Conservation (phyloP, 2,888 invertebrate species). For the Acrobasis suavella region DNA sequence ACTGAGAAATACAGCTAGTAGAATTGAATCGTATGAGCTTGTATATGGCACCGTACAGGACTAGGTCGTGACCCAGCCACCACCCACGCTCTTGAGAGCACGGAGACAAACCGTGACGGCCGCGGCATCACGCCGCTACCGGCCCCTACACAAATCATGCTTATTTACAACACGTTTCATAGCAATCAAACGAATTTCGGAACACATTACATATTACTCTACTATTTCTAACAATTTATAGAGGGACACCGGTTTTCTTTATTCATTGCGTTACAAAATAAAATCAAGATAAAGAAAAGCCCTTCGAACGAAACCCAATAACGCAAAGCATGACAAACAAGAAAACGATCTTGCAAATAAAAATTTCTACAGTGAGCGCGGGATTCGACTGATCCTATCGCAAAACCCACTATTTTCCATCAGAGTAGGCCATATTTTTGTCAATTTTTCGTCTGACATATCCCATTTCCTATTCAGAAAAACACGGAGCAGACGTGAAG, state of each 20-base stretch:
- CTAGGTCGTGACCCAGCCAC: slow-evolving; percentile 47
- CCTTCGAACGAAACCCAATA: slow-evolving; percentile 37
- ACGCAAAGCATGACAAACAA: slow-evolving; percentile 54
- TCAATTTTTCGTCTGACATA: slow-evolving; percentile 81
- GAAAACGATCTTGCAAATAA: slow-evolving; percentile 69
- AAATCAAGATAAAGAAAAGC: slow-evolving; percentile 37
- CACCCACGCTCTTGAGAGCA: slow-evolving; percentile 43
- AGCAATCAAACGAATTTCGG: slow-evolving; percentile 16
- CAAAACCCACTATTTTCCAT: slow-evolving; percentile 77
- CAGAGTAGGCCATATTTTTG: slow-evolving; percentile 76
- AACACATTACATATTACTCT: slow-evolving; percentile 11
- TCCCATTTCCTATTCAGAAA: slow-evolving; percentile 81
- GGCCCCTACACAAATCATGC: slow-evolving; percentile 18
- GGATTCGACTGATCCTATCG: slow-evolving; percentile 72
- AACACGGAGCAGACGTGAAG: slow-evolving; percentile 77
- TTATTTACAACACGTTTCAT: slow-evolving; percentile 27
- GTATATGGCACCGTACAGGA: slow-evolving; percentile 18
- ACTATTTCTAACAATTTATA: background rate
- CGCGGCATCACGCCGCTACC: slow-evolving; percentile 30
- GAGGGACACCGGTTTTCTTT: background rate
- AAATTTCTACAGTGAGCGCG: slow-evolving; percentile 56
- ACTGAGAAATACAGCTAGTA: background rate
- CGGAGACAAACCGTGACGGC: slow-evolving; percentile 40
- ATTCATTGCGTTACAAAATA: background rate
- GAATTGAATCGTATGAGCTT: slow-evolving; percentile 23